Conservation (phyloP, 2,797 vertebrate genomes). For the Apodemus agrarius region DNA sequence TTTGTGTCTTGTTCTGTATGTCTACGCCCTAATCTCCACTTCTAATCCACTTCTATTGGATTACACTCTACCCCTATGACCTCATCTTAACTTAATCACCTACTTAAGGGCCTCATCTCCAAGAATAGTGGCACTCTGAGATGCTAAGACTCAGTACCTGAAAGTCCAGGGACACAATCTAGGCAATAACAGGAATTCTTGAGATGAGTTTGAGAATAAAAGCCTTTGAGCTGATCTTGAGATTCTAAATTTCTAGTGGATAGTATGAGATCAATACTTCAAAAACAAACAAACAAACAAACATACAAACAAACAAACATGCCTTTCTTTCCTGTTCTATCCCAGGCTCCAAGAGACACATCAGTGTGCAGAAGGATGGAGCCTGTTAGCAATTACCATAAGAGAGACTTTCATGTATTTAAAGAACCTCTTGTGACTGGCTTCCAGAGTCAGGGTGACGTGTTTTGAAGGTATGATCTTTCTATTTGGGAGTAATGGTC, state of each 20-base stretch:
- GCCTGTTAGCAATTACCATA: neutral
- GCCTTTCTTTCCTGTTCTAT: slow-evolving; percentile 5
- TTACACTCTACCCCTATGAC: neutral
- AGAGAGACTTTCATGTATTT: slow-evolving; percentile 1
- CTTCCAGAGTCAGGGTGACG: neutral
- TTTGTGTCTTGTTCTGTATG: neutral
- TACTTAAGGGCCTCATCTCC: neutral
- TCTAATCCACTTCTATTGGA: neutral
- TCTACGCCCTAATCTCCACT: neutral
- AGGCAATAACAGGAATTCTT: neutral
- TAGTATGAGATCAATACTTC: neutral
- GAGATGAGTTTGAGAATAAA: neutral
- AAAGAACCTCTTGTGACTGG: neutral
- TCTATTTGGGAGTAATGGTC: neutral
- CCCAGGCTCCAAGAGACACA: neutral
- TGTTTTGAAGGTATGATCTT: slow-evolving; percentile 30
- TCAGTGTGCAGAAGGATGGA: neutral
- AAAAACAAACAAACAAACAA: too few relatives aligned
- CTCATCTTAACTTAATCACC: neutral
- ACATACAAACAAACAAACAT: neutral
- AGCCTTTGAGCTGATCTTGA: neutral
- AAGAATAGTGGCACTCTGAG: neutral
- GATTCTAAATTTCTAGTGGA: slow-evolving; percentile 36
- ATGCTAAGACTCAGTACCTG: neutral
- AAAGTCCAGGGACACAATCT: neutral